Conservation (phyloP, 2,888 invertebrate species). For the Drosophila kuntzei region DNA sequence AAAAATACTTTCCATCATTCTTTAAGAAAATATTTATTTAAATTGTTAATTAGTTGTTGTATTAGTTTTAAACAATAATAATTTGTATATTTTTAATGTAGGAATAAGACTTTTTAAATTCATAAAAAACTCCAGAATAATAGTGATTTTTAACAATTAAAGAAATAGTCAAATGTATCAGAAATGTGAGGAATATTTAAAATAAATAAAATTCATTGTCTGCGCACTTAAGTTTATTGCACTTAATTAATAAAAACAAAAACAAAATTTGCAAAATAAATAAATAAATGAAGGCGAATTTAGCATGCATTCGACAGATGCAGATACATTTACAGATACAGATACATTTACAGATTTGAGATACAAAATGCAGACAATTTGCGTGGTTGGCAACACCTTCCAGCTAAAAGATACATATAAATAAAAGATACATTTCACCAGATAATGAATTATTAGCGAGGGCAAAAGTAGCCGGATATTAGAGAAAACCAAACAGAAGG, state of each 20-base stretch:
- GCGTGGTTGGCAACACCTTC: constrained; percentile 50
- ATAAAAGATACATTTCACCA: constrained; percentile 44
- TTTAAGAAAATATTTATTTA: too few relatives aligned
- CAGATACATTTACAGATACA: constrained; percentile 7
- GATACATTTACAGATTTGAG: constrained; percentile 6
- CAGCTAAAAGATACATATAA: constrained; percentile 25
- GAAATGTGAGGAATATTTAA: not conserved
- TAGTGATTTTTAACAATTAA: too few relatives aligned
- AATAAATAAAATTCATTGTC: constrained; percentile 65
- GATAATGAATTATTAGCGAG: constrained; percentile 71
- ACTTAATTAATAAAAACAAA: constrained; percentile 65
- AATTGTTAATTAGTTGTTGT: too few relatives aligned
- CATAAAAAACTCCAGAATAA: too few relatives aligned
- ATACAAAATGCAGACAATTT: constrained; percentile 12
- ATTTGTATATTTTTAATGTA: too few relatives aligned
- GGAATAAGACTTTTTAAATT: too few relatives aligned
- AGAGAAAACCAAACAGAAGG: constrained; percentile 36
- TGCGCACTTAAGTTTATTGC: constrained; percentile 67
- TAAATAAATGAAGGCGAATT: constrained; percentile 8
- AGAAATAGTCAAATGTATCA: too few relatives aligned
- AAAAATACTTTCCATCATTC: too few relatives aligned
- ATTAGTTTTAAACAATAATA: too few relatives aligned
- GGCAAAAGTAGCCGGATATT: constrained; percentile 72
- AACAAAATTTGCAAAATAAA: constrained; percentile 17
- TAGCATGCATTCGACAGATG: constrained; percentile 12